Conservation (phyloP, 2,888 invertebrate species). For the Diplolepis rosae region DNA sequence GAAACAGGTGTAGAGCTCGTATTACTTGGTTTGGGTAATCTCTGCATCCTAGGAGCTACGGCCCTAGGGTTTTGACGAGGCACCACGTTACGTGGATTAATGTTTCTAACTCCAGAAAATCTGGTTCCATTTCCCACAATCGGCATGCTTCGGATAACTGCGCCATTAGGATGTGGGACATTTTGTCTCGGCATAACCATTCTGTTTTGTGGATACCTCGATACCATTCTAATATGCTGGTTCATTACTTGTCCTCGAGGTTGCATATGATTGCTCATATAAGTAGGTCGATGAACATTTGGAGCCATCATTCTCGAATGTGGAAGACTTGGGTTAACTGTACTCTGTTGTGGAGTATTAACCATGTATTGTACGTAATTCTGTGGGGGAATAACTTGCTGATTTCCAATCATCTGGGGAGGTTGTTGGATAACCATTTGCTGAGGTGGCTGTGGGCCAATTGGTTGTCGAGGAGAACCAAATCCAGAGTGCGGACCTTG, state of each 20-base stretch:
- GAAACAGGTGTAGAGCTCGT: slow-evolving; percentile 14
- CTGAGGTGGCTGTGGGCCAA: slow-evolving; percentile 14
- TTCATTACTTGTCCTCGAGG: slow-evolving; percentile 27
- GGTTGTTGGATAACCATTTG: slow-evolving; percentile 39
- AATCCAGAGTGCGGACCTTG: slow-evolving; percentile 44
- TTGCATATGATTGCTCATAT: slow-evolving; percentile 2
- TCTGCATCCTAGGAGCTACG: neutral
- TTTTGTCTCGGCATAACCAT: slow-evolving; percentile 40
- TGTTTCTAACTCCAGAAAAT: neutral
- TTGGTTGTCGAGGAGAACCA: slow-evolving; percentile 8
- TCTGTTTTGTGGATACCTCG: slow-evolving; percentile 20
- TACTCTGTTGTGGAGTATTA: neutral
- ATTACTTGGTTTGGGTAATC: neutral
- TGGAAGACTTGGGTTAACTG: neutral
- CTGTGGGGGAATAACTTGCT: slow-evolving; percentile 40
- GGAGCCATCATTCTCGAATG: slow-evolving; percentile 37
- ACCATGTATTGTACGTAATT: slow-evolving; percentile 50
- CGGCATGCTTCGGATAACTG: slow-evolving; percentile 52
- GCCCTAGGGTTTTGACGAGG: neutral
- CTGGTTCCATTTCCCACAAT: slow-evolving; percentile 35
- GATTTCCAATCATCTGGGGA: slow-evolving; percentile 42
- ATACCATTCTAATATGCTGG: slow-evolving; percentile 26
- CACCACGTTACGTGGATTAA: neutral
- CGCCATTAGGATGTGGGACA: slow-evolving; percentile 51
- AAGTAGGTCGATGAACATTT: slow-evolving; percentile 33